Percentiles rank a stretch among this genome's conserved stretches.
phyloP scores from a whole-genome alignment of 1,140 invertebrate genomes.

The Physella acuta region DNA sequence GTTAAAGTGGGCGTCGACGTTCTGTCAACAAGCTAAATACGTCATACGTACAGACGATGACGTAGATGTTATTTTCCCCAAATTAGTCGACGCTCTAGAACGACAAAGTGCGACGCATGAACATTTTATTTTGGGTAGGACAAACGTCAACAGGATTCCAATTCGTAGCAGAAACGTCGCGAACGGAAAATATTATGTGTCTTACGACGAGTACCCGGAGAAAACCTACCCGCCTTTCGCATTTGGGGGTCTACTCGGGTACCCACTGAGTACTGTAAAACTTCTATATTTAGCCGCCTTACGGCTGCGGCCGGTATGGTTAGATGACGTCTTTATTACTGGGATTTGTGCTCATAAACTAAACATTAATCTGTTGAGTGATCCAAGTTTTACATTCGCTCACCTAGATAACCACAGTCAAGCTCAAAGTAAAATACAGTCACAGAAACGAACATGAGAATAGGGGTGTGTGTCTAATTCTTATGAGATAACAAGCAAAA shows the following conservation, averaged over 20 bases:
- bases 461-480: too few relatives aligned
- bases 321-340: conserved; percentile 59
- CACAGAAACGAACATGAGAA: too few relatives aligned
- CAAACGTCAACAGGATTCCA: conserved; percentile 27
- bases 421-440: too few relatives aligned
- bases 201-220: conserved; percentile 46
- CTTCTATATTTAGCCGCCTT: conserved; percentile 45
- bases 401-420: too few relatives aligned
- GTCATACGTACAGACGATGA: conserved; percentile 62
- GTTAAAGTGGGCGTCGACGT: conserved; percentile 75
- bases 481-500: too few relatives aligned
- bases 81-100: conserved; percentile 20
- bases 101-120: background rate
- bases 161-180: conserved; percentile 40
- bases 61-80: conserved; percentile 33
- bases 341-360: conserved; percentile 37
- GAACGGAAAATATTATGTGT: conserved; percentile 57
- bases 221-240: conserved; percentile 47
- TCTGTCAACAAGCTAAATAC: conserved; percentile 65
- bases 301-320: conserved; percentile 38
- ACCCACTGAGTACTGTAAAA: conserved; percentile 45
- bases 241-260: conserved; percentile 48
- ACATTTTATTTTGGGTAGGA: conserved; percentile 33
- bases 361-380: background rate
- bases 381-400: background rate